Conservation (phyloP, 2,888 invertebrate species). For the Gryllus longicercus region DNA sequence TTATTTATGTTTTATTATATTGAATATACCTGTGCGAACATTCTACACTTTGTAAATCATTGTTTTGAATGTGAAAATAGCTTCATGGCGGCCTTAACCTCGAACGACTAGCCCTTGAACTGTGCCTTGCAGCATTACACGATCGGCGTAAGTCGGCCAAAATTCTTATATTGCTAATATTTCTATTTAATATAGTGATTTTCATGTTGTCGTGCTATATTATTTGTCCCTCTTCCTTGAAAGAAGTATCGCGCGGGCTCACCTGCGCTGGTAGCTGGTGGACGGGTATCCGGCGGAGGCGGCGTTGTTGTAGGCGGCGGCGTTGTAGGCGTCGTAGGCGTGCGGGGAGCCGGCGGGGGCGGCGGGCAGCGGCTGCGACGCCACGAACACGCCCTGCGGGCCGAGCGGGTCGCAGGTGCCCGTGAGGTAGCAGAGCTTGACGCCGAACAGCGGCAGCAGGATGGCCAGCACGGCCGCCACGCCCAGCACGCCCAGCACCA, state of each 20-base stretch:
- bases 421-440: constrained; percentile 40
- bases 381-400: constrained; percentile 23
- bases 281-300: constrained; percentile 27
- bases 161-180: too few species aligned
- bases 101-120: too few species aligned
- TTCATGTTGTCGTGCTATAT: not conserved
- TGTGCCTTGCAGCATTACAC: too few species aligned
- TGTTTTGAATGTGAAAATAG: too few species aligned
- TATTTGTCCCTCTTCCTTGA: not conserved
- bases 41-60: too few species aligned
- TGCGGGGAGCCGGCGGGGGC: constrained; percentile 36
- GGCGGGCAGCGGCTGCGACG: constrained; percentile 35
- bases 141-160: too few species aligned
- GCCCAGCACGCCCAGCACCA: constrained; percentile 37
- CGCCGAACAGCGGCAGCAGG: constrained; percentile 40
- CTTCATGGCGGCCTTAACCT: too few species aligned
- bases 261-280: constrained; percentile 35
- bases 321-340: constrained; percentile 39
- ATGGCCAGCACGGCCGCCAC: constrained; percentile 39
- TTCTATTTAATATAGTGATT: too few species aligned
- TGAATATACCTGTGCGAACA: too few species aligned
- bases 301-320: constrained; percentile 33
- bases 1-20: too few species aligned
- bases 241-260: not conserved
- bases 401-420: constrained; percentile 38